Evolutionary conservation across 2,888 invertebrate genomes (phyloP).

Genomic region (Caenorhabditis drosophilae): DNA sequence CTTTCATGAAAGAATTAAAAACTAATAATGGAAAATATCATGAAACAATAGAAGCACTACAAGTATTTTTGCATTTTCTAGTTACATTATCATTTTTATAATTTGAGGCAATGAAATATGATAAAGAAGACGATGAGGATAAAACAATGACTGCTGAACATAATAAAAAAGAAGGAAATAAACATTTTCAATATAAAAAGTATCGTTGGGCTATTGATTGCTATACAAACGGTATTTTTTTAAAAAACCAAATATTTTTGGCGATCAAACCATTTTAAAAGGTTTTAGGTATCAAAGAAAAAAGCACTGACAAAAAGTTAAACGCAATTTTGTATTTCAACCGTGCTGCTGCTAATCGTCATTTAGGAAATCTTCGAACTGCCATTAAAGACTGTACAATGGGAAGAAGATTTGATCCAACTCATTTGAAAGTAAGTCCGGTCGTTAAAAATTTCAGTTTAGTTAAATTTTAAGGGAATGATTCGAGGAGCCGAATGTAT

Average conservation of each 20-base stretch:
- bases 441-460: too few relatives aligned
- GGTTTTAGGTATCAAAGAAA: slow-evolving; percentile 76
- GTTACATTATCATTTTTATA: neutral
- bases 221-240: slow-evolving; percentile 79
- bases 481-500: slow-evolving; percentile 70
- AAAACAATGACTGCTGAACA: slow-evolving; percentile 79
- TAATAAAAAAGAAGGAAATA: slow-evolving; percentile 95
- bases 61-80: slow-evolving; percentile 71
- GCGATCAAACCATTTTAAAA: neutral
- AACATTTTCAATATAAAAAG: slow-evolving; percentile 90
- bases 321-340: slow-evolving; percentile 88
- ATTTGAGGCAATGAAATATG: slow-evolving; percentile 87
- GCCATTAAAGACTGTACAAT: slow-evolving; percentile 80
- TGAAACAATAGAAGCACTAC: slow-evolving; percentile 73
- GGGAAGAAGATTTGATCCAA: slow-evolving; percentile 76
- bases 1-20: slow-evolving; percentile 61
- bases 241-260: neutral
- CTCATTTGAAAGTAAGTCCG: slow-evolving; percentile 57
- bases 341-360: slow-evolving; percentile 86
- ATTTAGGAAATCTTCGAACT: slow-evolving; percentile 74
- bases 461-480: too few relatives aligned
- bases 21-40: slow-evolving; percentile 55
- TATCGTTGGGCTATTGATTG: slow-evolving; percentile 82
- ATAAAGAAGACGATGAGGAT: slow-evolving; percentile 73
- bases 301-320: slow-evolving; percentile 78